Conservation (phyloP, 2,113 vertebrate genomes). For the Climacteris rufus region DNA sequence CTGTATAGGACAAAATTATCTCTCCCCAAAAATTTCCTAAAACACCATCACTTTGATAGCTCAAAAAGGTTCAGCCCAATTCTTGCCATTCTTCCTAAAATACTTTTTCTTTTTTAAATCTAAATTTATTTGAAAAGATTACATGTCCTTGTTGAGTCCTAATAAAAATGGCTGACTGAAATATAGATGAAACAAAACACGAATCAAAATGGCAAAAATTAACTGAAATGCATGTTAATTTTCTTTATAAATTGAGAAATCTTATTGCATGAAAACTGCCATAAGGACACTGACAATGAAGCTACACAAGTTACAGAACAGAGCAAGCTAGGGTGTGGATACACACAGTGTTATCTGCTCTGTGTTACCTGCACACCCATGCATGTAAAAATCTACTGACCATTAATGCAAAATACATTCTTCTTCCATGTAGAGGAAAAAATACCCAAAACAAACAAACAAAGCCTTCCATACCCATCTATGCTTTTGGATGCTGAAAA, state of each 20-base stretch:
- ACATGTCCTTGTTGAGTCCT: not conserved
- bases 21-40: not conserved
- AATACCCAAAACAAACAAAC: not conserved
- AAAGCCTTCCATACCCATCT: not conserved
- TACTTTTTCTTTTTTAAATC: not conserved
- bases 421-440: not conserved
- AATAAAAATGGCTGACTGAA: not conserved
- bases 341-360: not conserved
- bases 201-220: not conserved
- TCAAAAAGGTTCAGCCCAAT: not conserved
- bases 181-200: not conserved
- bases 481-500: not conserved
- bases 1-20: not conserved
- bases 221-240: not conserved
- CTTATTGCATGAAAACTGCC: not conserved
- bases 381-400: not conserved
- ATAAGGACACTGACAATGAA: not conserved
- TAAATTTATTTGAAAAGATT: not conserved
- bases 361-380: not conserved
- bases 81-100: too few relatives aligned
- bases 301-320: not conserved
- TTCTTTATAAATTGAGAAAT: not conserved
- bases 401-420: not conserved
- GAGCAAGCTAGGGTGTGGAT: not conserved
- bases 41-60: not conserved